Evolutionary conservation across 2,797 vertebrate species (phyloP), one percentile per base, ranked within the genome.

Genomic region (Pagetopsis macropterus): DNA sequence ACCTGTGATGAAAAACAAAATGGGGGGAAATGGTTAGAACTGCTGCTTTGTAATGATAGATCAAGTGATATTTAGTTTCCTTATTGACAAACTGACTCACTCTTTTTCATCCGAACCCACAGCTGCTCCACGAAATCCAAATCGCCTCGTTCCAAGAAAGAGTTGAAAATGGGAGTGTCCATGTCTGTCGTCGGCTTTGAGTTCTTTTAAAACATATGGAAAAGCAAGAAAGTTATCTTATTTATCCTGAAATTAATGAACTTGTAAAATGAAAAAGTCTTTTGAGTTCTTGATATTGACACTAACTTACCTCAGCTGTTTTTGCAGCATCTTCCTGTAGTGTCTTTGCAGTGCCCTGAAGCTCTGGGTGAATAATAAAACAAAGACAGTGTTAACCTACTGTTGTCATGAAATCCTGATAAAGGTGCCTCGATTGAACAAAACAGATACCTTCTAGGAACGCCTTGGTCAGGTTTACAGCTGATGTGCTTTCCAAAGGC

Each of bases 51-150:
- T 51, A 33, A 69, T 2, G 2, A 37, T 64, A 8, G 60, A 58
- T 55, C 15, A 44, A 59, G 59, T 37, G 0, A 60, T 49, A 59
- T 2, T 11, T 8, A 16, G 9, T 68, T 56, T 62, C 13, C 8
- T 21, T 37, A 11, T 67, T 4, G 23, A 58, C 41, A 19, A 69
- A 31, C 10, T 3, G 4, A 94, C 96, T 83, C 79, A 99, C 98
- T 96, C 86, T 91, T 96, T 81, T 93, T 96, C 95, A 99, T 96
- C 83, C 89, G 95, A 88, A 96, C 96, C 98, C 98, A 99, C 4
- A 99, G 90, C 57, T 97, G 95, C 74, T 99, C 98, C 41, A 95
- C 94, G 88, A 99, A 99, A 90, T 99, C 98, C 43, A 99, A 93
- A 85, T 98, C 96, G 11, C 95, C 95, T 72, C 97, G 93, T 70